Evolutionary conservation across 1,140 invertebrate species (phyloP), one percentile per base, ranked within the genome.

Genomic region (Reticulitermes speratus): DNA sequence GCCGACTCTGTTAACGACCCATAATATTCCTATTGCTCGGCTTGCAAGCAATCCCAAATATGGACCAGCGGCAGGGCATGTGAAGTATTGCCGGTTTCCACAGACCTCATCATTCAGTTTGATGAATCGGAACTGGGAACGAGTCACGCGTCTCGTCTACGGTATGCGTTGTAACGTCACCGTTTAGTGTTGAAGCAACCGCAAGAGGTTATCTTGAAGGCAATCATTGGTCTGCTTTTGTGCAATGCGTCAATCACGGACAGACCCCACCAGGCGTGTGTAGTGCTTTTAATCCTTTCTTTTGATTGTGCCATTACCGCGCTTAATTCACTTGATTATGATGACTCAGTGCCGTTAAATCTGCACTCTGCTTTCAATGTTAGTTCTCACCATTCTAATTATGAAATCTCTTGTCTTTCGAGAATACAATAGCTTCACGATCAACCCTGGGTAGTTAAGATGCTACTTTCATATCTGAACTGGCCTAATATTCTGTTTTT

Each of bases 151-250:
- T 25, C n/a, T n/a, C 65, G 65, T 25, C n/a, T n/a, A 11, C 45
- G 19, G 52, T 19, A 55, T 55, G 25, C 65, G 25, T 75, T 30
- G n/a, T 30, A 75, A 75, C 65, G 25, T 25, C 65, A 75, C 65
- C 65, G 65, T 75, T 75, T 75, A 75, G 65, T 30, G 65, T 30
- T 75, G 65, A 75, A 75, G 65, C 65, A 75, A 75, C 65, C 65
- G 65, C 65, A 30, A 30, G 65, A 75, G 65, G 65, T 30, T 75
- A 75, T 75, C 65, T 75, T 14, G 65, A 75, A 30, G 25, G 65
- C 25, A 75, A 75, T 75, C 65, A 55, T 16, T 21, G 52, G 52
- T 55, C 52, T 21, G 52, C 52, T 75, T 25, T 75, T 75, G 65
- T 30, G 65, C 65, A 75, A 21, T 65, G 25, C 59, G 25, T 65